Base-by-base conservation (phyloP, 2,113 vertebrate genomes). In the Myrmophylax atrothorax region DNA sequence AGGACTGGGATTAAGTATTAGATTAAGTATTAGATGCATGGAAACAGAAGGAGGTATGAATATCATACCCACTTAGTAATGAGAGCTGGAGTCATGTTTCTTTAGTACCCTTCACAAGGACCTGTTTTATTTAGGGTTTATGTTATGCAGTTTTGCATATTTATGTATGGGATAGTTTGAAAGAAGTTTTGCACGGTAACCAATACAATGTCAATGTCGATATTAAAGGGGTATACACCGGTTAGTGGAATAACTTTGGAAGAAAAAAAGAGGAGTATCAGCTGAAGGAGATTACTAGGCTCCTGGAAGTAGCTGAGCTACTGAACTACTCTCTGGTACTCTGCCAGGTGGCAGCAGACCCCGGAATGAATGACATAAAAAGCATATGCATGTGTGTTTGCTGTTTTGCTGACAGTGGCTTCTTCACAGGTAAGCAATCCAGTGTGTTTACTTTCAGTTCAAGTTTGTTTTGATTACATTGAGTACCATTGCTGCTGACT, bases 371-470 rank as follows among this genome's bases (percentile, higher is more conserved):
- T 19, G 20, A 42, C 49, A 46, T 33, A 46, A 37, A 70, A 76
- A 33, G 23, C 2, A 0, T 7, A 4, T 46, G 33, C 1, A 10
- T 38, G 23, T 7, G 33, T 1, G 0, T 38, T 69, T 60, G 77
- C 28, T 60, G 20, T 46, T 58, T 26, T 53, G 64, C 2, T 10
- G 14, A 38, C 7, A 93, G 81, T 81, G 86, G 53, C 26, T 46
- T 38, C 55, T 56, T 47, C 81, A 67, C 74, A 72, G 44, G 9
- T 90, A 91, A 94, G 96, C 78, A 94, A 93, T 93, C 67, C 94
- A 94, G 84, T 90, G 94, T 58, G 75, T 97, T 96, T 97, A 93
- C 95, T 98, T 95, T 24, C 95, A 70, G 74, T 68, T 92, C 89
- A 53, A 89, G 90, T 81, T 89, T 50, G 89, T n/a, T 84, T 82